Evolutionary conservation across 2,888 invertebrate genomes (phyloP), one percentile per base, ranked within the genome.

Genomic region (Portevinia maculata): DNA sequence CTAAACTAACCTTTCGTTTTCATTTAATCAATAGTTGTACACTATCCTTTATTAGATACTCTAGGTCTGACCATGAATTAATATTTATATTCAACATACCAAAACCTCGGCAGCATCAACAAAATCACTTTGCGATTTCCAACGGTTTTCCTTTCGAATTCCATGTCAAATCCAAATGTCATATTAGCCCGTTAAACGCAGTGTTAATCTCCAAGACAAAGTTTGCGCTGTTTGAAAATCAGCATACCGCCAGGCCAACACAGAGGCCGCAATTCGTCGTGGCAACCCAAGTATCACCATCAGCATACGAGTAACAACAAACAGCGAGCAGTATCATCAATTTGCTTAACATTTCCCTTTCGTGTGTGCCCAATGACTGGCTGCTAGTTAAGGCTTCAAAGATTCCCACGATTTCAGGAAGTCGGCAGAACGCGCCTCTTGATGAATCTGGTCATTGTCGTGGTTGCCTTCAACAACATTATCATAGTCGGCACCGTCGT

Each of bases 381-480:
- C 24, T 13, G 17, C 59, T 21, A 19, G 37, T 19, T 8, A 39
- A 24, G 13, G 44, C 46, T 24, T 0, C 32, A 52, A 19, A 62
- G 39, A 41, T 62, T 73, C 62, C 64, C 73, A 73, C 55, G 62
- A 41, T 55, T 37, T 39, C 15, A 28, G 28, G 30, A 34, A 44
- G 39, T 52, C 41, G n/a, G 62, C 44, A 5, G 53, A 64, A 73
- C 48, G 55, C 73, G 62, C 73, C 73, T 73, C 39, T 11, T 32
- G 17, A 60, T 41, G 17, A 60, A 71, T 71, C 60, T 24, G 52
- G 71, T 52, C 60, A 24, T 7, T 44, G n/a, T 67, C 3, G 53
- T 53, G 8, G 41, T 53, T 3, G 53, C 44, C 8, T 30, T 52
- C 52, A 30, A 44, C 50, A 37, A 34, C 21, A n/a, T 50, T 11